Evolutionary conservation across 2,113 vertebrate species (phyloP).

Genomic region (Chionomys nivalis): DNA sequence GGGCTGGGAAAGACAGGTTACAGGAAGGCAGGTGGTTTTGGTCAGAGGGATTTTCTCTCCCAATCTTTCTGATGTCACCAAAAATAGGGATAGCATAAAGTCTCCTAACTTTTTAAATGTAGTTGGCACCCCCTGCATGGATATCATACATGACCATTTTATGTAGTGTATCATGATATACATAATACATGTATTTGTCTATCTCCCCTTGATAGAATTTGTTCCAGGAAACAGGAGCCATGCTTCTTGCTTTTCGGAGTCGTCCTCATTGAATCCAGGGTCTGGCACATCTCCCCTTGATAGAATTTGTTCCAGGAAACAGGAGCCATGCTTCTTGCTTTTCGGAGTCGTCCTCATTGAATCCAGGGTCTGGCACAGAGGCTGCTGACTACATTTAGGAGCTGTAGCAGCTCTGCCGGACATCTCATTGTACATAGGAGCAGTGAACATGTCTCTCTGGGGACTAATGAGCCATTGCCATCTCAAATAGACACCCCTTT

Average conservation of each 20-base stretch:
- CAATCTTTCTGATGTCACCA: neutral
- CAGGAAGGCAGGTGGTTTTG: neutral
- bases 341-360: slow-evolving; percentile 11
- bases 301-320: neutral
- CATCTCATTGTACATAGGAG: neutral
- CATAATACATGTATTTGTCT: neutral
- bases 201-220: slow-evolving; percentile 27
- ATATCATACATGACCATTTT: neutral
- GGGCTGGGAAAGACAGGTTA: neutral
- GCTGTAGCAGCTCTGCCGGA: slow-evolving; percentile 34
- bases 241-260: slow-evolving; percentile 36
- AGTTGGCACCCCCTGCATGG: neutral
- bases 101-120: slow-evolving; percentile 49
- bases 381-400: slow-evolving; percentile 1
- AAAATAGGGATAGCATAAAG: neutral
- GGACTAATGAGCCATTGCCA: neutral
- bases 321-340: neutral
- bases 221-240: neutral
- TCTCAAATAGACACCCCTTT: slow-evolving; percentile 21
- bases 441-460: neutral
- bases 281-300: neutral
- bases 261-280: neutral
- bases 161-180: neutral
- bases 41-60: slow-evolving; percentile 3
- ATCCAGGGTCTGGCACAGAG: neutral